These are phyloP conservation scores for Molossus molossus DNA, from an alignment of 2,797 vertebrate species.

Conservation along the genomic window DNA sequence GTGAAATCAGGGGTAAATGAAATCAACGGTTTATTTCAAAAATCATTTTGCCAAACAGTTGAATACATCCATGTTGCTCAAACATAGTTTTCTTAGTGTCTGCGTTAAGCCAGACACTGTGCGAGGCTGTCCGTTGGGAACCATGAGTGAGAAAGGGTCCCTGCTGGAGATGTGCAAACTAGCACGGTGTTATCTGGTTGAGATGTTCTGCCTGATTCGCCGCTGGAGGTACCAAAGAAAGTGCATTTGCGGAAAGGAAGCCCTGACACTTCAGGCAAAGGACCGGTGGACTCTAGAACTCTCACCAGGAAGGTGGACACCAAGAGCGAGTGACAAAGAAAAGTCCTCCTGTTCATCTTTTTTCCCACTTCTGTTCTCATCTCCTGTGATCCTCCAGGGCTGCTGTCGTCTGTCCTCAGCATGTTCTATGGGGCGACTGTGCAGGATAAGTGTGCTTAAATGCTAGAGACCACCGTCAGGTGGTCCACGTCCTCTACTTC, in stretches of 20 bases:
- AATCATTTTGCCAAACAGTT: background rate
- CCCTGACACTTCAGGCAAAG: background rate
- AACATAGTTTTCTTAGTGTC: background rate
- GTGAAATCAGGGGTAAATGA: background rate
- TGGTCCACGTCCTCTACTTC: background rate
- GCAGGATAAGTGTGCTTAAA: background rate
- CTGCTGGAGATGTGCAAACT: background rate
- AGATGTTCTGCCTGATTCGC: background rate
- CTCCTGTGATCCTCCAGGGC: background rate
- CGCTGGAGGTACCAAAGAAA: background rate
- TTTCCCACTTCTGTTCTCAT: background rate
- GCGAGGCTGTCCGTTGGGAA: background rate
- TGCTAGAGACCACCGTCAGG: background rate
- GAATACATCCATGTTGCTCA: background rate
- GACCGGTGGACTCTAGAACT: background rate
- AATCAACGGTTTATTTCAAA: background rate
- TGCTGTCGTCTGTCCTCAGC: background rate
- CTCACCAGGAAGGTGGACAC: accelerated
- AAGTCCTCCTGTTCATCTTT: background rate
- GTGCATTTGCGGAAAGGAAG: background rate
- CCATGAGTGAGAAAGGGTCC: background rate
- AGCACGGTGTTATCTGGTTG: background rate
- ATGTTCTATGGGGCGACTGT: accelerated
- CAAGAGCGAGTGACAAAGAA: background rate
- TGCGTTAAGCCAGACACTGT: background rate